These are phyloP conservation scores for Ailuropoda melanoleuca DNA, from an alignment of 2,113 vertebrate species.

Conservation along the genomic window DNA sequence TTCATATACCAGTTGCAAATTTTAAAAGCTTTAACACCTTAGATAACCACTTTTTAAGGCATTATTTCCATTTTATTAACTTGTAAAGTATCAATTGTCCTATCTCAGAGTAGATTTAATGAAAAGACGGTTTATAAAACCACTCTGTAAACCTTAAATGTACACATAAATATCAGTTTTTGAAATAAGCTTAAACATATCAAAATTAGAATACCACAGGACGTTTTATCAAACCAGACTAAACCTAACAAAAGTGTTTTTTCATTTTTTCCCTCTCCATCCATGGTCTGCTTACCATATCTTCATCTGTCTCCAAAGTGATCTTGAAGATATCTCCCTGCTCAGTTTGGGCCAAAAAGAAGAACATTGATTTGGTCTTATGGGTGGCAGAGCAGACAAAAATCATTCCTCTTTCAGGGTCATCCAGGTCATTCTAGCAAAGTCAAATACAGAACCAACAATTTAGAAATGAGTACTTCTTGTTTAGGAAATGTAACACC, in stretches of 20 bases:
- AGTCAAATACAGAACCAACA: slow-evolving; percentile 45
- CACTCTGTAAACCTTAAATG: neutral
- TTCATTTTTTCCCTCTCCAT: neutral
- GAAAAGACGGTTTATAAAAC: neutral
- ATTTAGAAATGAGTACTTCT: neutral
- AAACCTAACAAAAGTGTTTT: neutral
- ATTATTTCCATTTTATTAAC: neutral
- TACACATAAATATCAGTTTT: neutral
- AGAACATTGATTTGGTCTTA: slow-evolving; percentile 99
- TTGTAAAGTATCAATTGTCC: neutral
- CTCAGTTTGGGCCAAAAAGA: slow-evolving; percentile 98
- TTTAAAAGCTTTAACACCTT: neutral
- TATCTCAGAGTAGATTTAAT: neutral
- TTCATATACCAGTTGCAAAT: neutral
- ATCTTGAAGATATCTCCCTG: slow-evolving; percentile 99
- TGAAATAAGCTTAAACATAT: neutral
- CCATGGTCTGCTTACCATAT: slow-evolving; percentile 90
- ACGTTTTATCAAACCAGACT: neutral
- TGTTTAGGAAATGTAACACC: neutral
- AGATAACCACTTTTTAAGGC: neutral
- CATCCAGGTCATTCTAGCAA: slow-evolving; percentile 96
- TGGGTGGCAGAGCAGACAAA: slow-evolving; percentile 99
- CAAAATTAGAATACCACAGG: neutral
- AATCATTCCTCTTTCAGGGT: slow-evolving; percentile 98
- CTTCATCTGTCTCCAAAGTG: slow-evolving; percentile 98